phyloP scores from a whole-genome alignment of 2,888 invertebrate genomes.

The Sminthurides aquaticus region DNA sequence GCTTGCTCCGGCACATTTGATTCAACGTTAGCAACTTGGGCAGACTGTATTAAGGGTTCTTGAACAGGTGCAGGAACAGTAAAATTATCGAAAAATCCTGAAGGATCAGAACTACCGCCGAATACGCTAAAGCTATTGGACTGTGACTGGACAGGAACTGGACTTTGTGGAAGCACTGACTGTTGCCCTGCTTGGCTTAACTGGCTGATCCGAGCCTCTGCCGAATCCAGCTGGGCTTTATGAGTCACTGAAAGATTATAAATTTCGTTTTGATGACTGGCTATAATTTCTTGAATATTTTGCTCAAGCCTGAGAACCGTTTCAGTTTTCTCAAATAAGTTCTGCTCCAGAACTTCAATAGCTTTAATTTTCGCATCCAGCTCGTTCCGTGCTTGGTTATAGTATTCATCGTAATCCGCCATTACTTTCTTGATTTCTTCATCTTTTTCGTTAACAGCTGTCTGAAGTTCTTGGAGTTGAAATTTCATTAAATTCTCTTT shows the following conservation, averaged over 20 bases:
- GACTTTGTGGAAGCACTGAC: background rate
- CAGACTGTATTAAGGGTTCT: background rate
- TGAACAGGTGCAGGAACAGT: background rate
- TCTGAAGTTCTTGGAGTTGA: slow-evolving; percentile 10
- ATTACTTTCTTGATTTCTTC: slow-evolving; percentile 19
- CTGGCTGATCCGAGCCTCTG: background rate
- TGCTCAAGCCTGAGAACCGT: slow-evolving; percentile 12
- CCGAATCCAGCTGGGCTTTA: background rate
- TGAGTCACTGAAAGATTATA: background rate
- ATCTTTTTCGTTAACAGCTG: slow-evolving; percentile 15
- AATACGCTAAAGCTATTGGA: background rate
- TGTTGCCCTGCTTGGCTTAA: background rate
- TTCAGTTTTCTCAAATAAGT: slow-evolving; percentile 33
- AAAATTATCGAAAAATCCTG: background rate
- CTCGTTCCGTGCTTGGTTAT: slow-evolving; percentile 36
- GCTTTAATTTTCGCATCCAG: slow-evolving; percentile 51
- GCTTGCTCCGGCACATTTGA: background rate
- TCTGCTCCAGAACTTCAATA: slow-evolving; percentile 47
- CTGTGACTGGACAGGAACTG: background rate
- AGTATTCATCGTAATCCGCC: slow-evolving; percentile 19
- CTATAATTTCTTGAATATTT: background rate
- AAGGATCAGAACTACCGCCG: background rate
- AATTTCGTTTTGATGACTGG: background rate
- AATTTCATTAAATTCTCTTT: slow-evolving; percentile 26
- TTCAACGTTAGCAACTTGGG: background rate